A percentile compares a stretch with the other conserved stretches of the same genome.
phyloP scores from a whole-genome alignment of 1,140 invertebrate genomes.

The Drosophila punjabiensis region DNA sequence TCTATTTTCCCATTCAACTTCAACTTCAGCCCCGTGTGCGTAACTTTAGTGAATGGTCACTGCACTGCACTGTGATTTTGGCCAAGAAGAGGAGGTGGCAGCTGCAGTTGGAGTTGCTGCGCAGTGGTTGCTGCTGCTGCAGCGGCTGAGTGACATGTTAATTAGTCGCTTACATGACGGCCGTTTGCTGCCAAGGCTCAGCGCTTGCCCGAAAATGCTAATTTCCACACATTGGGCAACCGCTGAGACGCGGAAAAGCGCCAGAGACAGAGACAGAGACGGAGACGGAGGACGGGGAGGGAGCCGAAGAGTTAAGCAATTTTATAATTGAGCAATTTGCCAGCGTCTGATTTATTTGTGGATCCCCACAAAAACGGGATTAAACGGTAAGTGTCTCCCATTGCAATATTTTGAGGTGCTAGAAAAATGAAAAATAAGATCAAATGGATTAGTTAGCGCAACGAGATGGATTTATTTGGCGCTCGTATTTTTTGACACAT shows the following conservation, averaged over 20 bases:
- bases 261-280: constrained; percentile 3
- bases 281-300: constrained; percentile 4
- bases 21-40: constrained; percentile 59
- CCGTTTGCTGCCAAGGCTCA: constrained; percentile 70
- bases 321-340: constrained; percentile 79
- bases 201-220: constrained; percentile 71
- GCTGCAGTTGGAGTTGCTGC: constrained; percentile 21
- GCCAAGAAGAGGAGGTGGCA: constrained; percentile 3
- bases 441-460: constrained; percentile 7
- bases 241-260: constrained; percentile 36
- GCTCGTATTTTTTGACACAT: constrained; percentile 9
- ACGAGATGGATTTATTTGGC: constrained; percentile 9
- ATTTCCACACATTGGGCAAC: constrained; percentile 69
- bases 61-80: constrained; percentile 7
- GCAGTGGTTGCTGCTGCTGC: constrained; percentile 22
- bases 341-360: constrained; percentile 74
- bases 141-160: constrained; percentile 79
- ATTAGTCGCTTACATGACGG: constrained; percentile 84
- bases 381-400: constrained; percentile 17
- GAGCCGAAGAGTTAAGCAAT: constrained; percentile 58
- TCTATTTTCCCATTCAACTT: constrained; percentile 62
- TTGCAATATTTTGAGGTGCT: constrained; percentile 2
- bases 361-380: constrained; percentile 33
- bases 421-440: constrained; percentile 11
- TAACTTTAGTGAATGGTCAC: constrained; percentile 60